Conservation (phyloP, 2,113 vertebrate species). For the Pyrgilauda ruficollis region DNA sequence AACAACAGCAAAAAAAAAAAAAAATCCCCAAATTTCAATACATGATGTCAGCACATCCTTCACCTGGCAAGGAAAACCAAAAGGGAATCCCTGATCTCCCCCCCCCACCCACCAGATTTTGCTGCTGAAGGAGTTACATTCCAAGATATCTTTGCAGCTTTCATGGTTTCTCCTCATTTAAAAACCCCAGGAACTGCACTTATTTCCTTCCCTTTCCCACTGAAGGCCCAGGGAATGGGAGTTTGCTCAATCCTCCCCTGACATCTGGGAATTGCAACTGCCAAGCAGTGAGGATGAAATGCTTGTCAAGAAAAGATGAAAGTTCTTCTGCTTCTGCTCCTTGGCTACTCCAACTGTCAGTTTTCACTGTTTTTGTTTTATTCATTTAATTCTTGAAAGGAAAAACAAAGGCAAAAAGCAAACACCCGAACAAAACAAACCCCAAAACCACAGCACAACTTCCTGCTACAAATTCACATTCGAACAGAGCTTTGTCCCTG, state of each 20-base stretch:
- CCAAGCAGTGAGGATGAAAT: not conserved
- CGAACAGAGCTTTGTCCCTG: not conserved
- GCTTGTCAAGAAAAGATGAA: not conserved
- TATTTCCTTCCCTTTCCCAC: not conserved
- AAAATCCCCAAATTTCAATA: not conserved
- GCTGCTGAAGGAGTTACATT: not conserved
- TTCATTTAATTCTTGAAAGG: not conserved
- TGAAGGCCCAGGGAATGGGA: not conserved
- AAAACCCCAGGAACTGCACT: not conserved
- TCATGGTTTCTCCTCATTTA: not conserved
- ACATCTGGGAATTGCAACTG: not conserved
- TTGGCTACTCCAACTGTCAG: not conserved
- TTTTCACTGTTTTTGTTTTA: not conserved
- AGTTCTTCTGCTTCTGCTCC: not conserved
- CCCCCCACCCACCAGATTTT: not conserved
- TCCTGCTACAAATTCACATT: not conserved
- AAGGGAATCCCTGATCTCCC: not conserved
- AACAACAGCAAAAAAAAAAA: not conserved
- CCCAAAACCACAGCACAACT: not conserved
- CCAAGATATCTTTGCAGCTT: not conserved
- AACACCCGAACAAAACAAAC: not conserved
- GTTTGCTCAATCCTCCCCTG: not conserved
- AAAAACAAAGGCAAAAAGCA: not conserved
- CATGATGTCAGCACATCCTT: not conserved
- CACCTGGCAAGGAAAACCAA: not conserved